Percentiles rank a stretch among this genome's conserved stretches.
Conservation (phyloP, 2,888 invertebrate species). For the Scaptodrosophila latifasciaeformis region DNA sequence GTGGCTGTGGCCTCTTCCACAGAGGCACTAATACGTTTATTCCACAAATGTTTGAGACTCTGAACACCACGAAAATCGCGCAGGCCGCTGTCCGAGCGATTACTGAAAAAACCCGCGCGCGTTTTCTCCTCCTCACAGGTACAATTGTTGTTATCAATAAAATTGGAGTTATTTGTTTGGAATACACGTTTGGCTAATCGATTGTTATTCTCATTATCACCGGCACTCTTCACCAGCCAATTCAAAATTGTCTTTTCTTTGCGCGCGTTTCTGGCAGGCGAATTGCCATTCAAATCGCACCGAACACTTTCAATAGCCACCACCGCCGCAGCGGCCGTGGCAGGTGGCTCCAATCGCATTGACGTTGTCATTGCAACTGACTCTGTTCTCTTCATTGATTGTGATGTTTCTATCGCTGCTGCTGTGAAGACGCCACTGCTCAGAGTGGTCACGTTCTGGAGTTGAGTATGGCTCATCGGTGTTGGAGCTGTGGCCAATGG, state of each 20-base stretch:
- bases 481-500: conserved; percentile 22
- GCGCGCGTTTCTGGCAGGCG: too few species aligned
- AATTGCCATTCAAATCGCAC: conserved; percentile 45
- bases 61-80: conserved; percentile 73
- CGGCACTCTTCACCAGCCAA: conserved; percentile 67
- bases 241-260: conserved; percentile 27
- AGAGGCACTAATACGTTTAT: conserved; percentile 69
- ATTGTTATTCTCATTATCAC: conserved; percentile 34
- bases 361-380: conserved; percentile 26
- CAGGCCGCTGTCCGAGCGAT: conserved; percentile 32
- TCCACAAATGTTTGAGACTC: conserved; percentile 73
- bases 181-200: conserved; percentile 4
- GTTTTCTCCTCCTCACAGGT: conserved; percentile 35
- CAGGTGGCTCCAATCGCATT: conserved; percentile 25
- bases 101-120: conserved; percentile 33
- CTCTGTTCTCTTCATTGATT: conserved; percentile 31
- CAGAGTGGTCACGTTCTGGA: conserved; percentile 25
- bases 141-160: conserved; percentile 31
- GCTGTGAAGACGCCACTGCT: conserved; percentile 16
- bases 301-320: conserved; percentile 12
- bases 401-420: conserved; percentile 17
- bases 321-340: conserved; percentile 21
- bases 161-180: conserved; percentile 16
- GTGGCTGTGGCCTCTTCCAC: conserved; percentile 36
- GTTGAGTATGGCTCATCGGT: conserved; percentile 24